A percentile compares a stretch with the other conserved stretches of the same genome.
These are phyloP conservation scores for Urocolius indicus DNA, from an alignment of 2,113 vertebrate species.

Conservation along the genomic window DNA sequence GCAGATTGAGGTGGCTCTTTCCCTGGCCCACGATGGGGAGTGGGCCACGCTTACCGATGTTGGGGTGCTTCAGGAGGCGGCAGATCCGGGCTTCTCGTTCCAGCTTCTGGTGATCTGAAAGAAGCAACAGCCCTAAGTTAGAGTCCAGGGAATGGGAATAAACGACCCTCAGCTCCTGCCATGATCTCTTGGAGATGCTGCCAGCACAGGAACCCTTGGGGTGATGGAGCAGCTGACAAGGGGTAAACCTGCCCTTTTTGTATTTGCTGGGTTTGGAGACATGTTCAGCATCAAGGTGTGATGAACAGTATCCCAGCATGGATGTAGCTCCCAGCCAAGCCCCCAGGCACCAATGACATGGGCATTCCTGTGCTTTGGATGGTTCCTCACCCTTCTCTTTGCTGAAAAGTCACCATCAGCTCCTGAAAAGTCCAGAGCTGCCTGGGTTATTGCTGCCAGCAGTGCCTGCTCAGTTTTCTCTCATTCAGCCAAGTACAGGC, in stretches of 20 bases:
- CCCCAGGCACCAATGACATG: background rate
- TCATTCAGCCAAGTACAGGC: background rate
- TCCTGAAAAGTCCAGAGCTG: background rate
- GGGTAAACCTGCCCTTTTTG: background rate
- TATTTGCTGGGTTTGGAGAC: background rate
- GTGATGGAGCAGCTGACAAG: background rate
- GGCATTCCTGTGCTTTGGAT: background rate
- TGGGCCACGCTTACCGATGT: constrained; percentile 84
- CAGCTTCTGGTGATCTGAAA: constrained; percentile 94
- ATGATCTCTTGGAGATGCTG: background rate
- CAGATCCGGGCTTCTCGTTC: constrained; percentile 95
- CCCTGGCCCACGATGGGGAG: accelerated
- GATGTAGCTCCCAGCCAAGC: background rate
- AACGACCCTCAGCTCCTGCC: background rate
- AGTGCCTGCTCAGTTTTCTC: background rate
- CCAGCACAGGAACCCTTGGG: background rate
- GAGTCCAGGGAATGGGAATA: background rate
- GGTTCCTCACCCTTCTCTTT: background rate
- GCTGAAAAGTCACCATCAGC: background rate
- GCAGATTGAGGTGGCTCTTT: accelerated
- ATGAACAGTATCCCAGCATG: accelerated
- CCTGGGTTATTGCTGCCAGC: background rate
- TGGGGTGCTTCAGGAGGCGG: constrained; percentile 93
- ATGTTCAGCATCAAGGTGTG: background rate
- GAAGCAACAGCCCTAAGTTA: background rate